Conservation (phyloP, 2,797 vertebrate species). For the Sebastes umbrosus region DNA sequence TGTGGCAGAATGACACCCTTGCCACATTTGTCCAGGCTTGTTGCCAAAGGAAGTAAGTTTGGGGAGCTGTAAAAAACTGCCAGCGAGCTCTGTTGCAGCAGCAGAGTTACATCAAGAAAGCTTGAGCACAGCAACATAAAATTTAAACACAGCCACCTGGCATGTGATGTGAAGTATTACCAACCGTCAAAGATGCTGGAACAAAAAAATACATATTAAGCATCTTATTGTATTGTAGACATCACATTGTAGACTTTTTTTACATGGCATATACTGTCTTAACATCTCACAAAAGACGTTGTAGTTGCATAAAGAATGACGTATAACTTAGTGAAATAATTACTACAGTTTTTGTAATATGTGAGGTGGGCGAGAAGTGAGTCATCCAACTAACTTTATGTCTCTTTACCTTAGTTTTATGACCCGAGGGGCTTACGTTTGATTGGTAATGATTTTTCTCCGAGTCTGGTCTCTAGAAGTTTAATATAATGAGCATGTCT, state of each 20-base stretch:
- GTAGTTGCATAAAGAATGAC: background rate
- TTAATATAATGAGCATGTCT: conserved; percentile 28
- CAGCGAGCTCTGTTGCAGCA: conserved; percentile 40
- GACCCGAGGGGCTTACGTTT: conserved; percentile 6
- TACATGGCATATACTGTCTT: background rate
- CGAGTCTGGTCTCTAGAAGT: conserved; percentile 7
- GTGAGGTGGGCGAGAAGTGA: background rate
- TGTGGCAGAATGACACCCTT: conserved; percentile 46
- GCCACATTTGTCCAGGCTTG: conserved; percentile 55
- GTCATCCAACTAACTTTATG: conserved; percentile 13
- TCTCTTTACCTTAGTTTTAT: conserved; percentile 32
- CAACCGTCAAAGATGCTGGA: conserved; percentile 4
- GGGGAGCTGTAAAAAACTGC: conserved; percentile 52
- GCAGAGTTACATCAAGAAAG: conserved; percentile 39
- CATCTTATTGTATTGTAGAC: background rate
- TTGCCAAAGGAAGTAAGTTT: conserved; percentile 59
- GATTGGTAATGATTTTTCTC: conserved; percentile 40
- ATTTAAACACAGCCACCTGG: conserved; percentile 59
- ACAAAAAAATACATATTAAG: conserved; percentile 22
- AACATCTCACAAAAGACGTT: background rate
- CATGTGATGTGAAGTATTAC: conserved; percentile 35
- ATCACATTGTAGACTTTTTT: background rate
- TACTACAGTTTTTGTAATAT: background rate
- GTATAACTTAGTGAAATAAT: conserved; percentile 7
- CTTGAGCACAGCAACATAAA: conserved; percentile 53